Base-by-base conservation (phyloP, 2,888 invertebrate genomes). In the Drepanosiphum platanoidis region DNA sequence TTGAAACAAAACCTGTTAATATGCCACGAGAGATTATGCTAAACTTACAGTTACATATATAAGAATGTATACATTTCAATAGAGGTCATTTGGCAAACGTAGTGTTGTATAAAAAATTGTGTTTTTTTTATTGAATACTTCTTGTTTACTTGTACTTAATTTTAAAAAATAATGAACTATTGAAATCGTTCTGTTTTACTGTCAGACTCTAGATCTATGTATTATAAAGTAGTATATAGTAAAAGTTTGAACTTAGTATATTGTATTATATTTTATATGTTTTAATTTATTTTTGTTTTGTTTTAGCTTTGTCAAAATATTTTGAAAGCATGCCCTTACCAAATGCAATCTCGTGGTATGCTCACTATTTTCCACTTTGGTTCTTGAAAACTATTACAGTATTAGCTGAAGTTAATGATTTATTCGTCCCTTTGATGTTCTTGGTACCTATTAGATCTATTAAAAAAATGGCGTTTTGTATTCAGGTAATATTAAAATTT, bases 281-380 rank as follows among this genome's bases (percentile, higher is more conserved):
- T 74, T 61, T 30, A 61, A 61, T 61, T 30, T 70, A 42, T 79
- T 39, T 52, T 42, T 34, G 27, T 79, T 86, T 83, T 82, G 11
- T 90, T 91, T 64, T 88, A 93, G 94, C 93, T 86, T 89, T 94
- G 71, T 91, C 91, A 87, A 91, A 92, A 87, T 93, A 95, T 89
- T 95, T 94, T 90, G 93, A 95, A 90, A 92, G 93, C 0, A 93
- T 94, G 91, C 94, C 94, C 88, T 90, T 95, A 87, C 95, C 95
- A 46, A 94, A 93, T 13, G 92, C 93, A 0, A 88, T 94, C 46
- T 93, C 95, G 0, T 95, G 94, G 94, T 94, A 93, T 88, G 92
- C 92, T 42, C 93, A 94, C 89, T 92, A 94, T 87, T 89, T 94
- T n/a, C 94, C 95, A 22, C 88, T 89, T 4, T 94, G 93, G 93